phyloP scores from a whole-genome alignment of 1,140 invertebrate species.

The Drosophila repleta region DNA sequence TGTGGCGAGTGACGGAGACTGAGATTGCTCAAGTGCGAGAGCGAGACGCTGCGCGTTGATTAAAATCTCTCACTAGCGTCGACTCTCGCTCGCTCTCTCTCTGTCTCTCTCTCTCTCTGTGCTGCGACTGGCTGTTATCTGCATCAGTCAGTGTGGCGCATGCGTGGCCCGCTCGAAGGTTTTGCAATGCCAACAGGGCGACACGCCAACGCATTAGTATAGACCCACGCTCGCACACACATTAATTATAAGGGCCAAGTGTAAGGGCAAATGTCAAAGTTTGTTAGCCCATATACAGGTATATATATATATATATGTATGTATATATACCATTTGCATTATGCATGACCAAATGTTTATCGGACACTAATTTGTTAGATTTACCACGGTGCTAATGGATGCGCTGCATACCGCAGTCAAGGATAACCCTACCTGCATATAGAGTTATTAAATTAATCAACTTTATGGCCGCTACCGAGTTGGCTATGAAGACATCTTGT shows the following conservation, averaged over 20 bases:
- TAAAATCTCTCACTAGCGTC: constrained; percentile 8
- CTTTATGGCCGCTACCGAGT: constrained; percentile 11
- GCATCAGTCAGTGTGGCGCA: constrained; percentile 19
- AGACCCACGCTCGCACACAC: constrained; percentile 6
- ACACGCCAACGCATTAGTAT: constrained; percentile 66
- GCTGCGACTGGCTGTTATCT: background rate
- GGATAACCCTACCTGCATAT: constrained; percentile 38
- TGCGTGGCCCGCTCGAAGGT: constrained; percentile 45
- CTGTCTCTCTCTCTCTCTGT: background rate
- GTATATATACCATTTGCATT: too few relatives aligned
- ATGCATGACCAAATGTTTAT: constrained; percentile 30
- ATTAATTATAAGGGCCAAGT: constrained; percentile 11
- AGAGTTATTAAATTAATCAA: constrained; percentile 48
- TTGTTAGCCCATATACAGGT: constrained; percentile 36
- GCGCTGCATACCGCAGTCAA: constrained; percentile 62
- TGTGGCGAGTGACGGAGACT: background rate
- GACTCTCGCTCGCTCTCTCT: background rate
- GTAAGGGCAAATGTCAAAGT: constrained; percentile 61
- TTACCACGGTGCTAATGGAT: constrained; percentile 62
- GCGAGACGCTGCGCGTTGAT: constrained; percentile 2
- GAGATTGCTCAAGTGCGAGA: constrained; percentile 11
- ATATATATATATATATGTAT: background rate
- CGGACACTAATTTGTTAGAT: constrained; percentile 51
- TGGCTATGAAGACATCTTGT: constrained; percentile 8
- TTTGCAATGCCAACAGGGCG: constrained; percentile 73